Percentiles rank a stretch among this genome's conserved stretches.
phyloP scores from a whole-genome alignment of 2,888 invertebrate species.

The Agrochola lychnidis region DNA sequence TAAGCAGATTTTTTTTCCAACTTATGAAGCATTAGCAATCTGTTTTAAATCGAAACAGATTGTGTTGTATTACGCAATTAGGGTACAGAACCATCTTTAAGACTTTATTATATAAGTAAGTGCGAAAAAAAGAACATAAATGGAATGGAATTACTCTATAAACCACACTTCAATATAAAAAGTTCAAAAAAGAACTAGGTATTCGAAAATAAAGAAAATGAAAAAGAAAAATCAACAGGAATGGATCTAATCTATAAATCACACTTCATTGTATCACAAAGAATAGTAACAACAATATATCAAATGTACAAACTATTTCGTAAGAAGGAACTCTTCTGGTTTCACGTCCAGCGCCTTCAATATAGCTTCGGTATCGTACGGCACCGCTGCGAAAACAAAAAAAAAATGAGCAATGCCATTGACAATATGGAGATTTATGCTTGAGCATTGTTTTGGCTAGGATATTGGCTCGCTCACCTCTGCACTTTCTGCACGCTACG shows the following conservation, averaged over 20 bases:
- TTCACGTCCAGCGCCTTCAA: slow-evolving; percentile 80
- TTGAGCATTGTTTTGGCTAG: too few relatives aligned
- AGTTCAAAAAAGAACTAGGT: not conserved
- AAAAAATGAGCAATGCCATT: too few relatives aligned
- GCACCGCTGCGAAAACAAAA: slow-evolving; percentile 73
- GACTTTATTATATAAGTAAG: not conserved
- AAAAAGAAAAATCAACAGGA: not conserved
- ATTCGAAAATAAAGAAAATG: not conserved
- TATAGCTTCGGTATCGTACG: slow-evolving; percentile 80
- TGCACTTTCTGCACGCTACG: too few relatives aligned
- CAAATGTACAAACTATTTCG: slow-evolving; percentile 10
- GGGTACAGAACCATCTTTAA: not conserved
- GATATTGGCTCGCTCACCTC: too few relatives aligned
- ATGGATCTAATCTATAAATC: slow-evolving; percentile 9
- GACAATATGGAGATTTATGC: too few relatives aligned
- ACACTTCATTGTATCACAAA: slow-evolving; percentile 8
- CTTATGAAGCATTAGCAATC: too few relatives aligned
- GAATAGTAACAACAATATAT: not conserved
- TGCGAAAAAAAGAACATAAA: not conserved
- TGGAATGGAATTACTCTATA: not conserved
- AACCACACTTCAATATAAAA: not conserved
- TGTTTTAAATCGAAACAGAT: too few relatives aligned
- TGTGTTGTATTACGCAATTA: too few relatives aligned
- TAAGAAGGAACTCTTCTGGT: slow-evolving; percentile 71
- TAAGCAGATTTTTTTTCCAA: too few relatives aligned